These are phyloP conservation scores for Xanthorhoe spadicearia DNA, from an alignment of 2,888 invertebrate genomes.

Conservation along the genomic window DNA sequence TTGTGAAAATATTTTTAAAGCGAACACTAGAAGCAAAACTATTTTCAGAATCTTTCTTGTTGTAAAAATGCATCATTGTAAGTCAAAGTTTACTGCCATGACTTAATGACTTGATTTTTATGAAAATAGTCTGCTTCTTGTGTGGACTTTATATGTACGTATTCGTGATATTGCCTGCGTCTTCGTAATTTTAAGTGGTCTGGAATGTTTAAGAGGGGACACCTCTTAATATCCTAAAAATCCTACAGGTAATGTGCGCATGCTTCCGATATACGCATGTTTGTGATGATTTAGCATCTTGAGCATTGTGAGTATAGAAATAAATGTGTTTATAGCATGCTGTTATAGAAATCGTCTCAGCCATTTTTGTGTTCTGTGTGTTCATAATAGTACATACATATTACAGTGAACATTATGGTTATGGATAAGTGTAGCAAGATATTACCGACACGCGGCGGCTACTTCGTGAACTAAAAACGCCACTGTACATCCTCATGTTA, in stretches of 20 bases:
- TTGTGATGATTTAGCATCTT: constrained; percentile 42
- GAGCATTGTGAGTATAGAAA: constrained; percentile 37
- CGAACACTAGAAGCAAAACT: not conserved
- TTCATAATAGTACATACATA: constrained; percentile 32
- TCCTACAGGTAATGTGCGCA: constrained; percentile 31
- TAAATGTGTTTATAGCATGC: constrained; percentile 49
- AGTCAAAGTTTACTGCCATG: not conserved
- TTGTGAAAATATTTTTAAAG: not conserved
- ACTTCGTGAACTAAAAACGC: not conserved
- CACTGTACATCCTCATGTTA: not conserved
- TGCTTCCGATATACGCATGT: constrained; percentile 34
- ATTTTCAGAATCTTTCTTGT: not conserved
- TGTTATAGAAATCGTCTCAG: constrained; percentile 31
- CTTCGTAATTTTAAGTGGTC: constrained; percentile 1
- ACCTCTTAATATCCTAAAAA: not conserved
- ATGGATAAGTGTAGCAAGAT: constrained; percentile 31
- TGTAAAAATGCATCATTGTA: not conserved
- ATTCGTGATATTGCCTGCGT: not conserved
- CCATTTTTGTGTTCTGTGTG: constrained; percentile 27
- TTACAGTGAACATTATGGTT: constrained; percentile 34
- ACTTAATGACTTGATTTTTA: not conserved
- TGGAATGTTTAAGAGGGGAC: constrained; percentile 6
- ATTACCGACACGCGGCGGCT: not conserved
- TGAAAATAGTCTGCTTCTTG: not conserved
- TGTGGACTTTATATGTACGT: not conserved